Conservation (phyloP, 2,113 vertebrate species). For the Melanerpes formicivorus region DNA sequence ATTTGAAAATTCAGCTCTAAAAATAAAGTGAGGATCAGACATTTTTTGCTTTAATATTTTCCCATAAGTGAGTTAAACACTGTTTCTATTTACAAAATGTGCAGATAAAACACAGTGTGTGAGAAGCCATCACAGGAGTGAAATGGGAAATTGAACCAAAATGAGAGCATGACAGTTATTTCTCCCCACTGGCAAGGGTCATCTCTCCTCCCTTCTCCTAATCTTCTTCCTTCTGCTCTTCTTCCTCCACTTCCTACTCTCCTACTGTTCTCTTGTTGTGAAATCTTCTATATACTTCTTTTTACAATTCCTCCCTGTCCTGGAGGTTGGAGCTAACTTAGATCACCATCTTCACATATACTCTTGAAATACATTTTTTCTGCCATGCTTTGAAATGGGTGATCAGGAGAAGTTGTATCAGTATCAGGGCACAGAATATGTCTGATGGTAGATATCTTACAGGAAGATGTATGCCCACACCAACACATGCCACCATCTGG, state of each 20-base stretch:
- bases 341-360: neutral
- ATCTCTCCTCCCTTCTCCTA: neutral
- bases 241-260: neutral
- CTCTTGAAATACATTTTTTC: neutral
- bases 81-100: neutral
- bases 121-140: neutral
- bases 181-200: neutral
- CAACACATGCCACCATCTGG: neutral
- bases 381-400: neutral
- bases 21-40: neutral
- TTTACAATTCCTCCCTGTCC: neutral
- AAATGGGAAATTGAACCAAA: neutral
- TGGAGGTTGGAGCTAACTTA: neutral
- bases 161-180: neutral
- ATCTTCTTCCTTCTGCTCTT: constrained; percentile 1
- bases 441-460: neutral
- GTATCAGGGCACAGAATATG: neutral
- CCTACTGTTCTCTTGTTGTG: neutral
- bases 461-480: neutral
- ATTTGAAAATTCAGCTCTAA: neutral
- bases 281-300: neutral
- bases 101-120: neutral
- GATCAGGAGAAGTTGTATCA: neutral
- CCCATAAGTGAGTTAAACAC: rapidly evolving
- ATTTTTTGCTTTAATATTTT: neutral